Conservation (phyloP, 2,888 invertebrate genomes). For the Melieria picta region DNA sequence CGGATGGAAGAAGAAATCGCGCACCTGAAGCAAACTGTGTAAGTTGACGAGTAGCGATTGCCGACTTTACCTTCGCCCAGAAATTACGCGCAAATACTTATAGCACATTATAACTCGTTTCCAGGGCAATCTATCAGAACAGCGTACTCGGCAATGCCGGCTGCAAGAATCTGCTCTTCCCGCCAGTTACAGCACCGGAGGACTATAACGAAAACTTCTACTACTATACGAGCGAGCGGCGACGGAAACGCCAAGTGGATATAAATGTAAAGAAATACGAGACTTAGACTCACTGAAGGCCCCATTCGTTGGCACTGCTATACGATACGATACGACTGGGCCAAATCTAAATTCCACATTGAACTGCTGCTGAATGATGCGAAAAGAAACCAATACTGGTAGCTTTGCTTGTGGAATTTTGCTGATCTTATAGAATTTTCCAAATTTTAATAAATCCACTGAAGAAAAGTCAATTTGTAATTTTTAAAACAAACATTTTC, state of each 20-base stretch:
- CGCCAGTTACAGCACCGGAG: constrained; percentile 34
- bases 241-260: constrained; percentile 51
- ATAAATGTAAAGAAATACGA: constrained; percentile 56
- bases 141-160: constrained; percentile 37
- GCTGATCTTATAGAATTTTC: too few species aligned
- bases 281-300: constrained; percentile 33
- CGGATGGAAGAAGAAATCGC: constrained; percentile 52
- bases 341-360: too few species aligned
- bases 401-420: too few species aligned
- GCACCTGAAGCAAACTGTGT: constrained; percentile 56
- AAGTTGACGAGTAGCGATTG: constrained; percentile 40
- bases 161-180: constrained; percentile 38
- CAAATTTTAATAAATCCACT: too few species aligned
- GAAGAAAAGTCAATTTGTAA: too few species aligned
- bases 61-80: neutral
- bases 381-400: too few species aligned
- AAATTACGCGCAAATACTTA: neutral
- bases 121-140: constrained; percentile 46
- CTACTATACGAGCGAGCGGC: constrained; percentile 49
- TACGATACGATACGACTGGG: too few species aligned
- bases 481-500: too few species aligned
- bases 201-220: constrained; percentile 46
- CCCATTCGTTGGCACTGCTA: too few species aligned
- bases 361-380: too few species aligned
- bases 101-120: neutral